Evolutionary conservation across 2,113 vertebrate genomes (phyloP).

Genomic region (Platysternon megacephalum): DNA sequence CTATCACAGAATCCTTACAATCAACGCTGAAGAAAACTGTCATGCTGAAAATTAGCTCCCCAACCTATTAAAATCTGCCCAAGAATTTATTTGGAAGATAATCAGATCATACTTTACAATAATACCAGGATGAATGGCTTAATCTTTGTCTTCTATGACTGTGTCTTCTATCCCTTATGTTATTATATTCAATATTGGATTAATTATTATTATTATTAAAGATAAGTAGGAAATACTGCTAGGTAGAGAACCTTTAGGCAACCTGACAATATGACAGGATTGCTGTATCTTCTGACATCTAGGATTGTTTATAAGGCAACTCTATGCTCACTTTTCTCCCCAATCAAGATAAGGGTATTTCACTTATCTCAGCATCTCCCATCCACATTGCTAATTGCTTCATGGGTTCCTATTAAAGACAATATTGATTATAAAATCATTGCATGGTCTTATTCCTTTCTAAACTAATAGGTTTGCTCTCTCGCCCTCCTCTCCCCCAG

Average conservation of each 20-base stretch:
- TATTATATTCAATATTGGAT: neutral
- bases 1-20: conserved; percentile 7
- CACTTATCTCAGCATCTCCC: neutral
- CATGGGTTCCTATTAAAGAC: conserved; percentile 51
- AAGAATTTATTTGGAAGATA: neutral
- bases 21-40: neutral
- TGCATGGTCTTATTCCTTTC: conserved; percentile 1
- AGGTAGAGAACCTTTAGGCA: neutral
- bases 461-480: neutral
- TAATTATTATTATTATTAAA: conserved; percentile 1
- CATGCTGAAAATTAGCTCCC: conserved; percentile 20
- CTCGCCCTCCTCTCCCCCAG: neutral
- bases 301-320: neutral
- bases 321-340: conserved; percentile 14
- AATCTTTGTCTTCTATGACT: neutral
- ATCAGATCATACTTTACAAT: neutral
- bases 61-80: conserved; percentile 14
- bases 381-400: conserved; percentile 6
- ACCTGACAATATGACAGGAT: neutral
- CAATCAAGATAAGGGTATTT: conserved; percentile 27
- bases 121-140: conserved; percentile 19
- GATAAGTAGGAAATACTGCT: neutral
- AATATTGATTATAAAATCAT: conserved; percentile 43
- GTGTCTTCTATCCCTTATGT: neutral
- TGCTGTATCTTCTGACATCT: neutral